Evolutionary conservation across 2,797 vertebrate species (phyloP), one percentile per base, ranked within the genome.

Genomic region (Falco columbarius): DNA sequence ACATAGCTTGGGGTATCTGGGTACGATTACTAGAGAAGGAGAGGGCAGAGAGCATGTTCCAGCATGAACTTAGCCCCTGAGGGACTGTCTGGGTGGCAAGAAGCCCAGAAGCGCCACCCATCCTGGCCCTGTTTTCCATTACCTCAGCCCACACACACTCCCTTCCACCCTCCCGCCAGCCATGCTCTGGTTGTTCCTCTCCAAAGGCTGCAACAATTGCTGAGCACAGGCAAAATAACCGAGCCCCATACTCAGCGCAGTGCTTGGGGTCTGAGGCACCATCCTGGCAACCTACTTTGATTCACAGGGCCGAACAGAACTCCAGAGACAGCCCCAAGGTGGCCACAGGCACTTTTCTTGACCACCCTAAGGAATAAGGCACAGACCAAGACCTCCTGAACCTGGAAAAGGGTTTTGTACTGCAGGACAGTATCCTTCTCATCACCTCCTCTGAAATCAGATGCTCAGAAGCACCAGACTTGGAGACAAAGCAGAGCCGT

Each of bases 101-200:
- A 22, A 94, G 94, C 95, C 92, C 90, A 93, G 87, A 96, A 94
- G 82, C 85, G 0, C 91, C 96, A 96, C 95, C 94, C 94, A 96
- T 94, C 87, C 91, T 86, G 85, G 86, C 91, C 91, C 72, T 61
- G 79, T 44, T 95, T 95, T 68, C 86, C 85, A 94, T 96, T 96
- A 89, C 94, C 91, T 95, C 96, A 96, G 94, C 94, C 95, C 91
- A 95, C 93, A 95, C 95, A 93, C 81, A 20, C 82, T 93, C 94
- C 87, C 85, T 79, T 55, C 77, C 75, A 75, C 76, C 58, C 82
- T 79, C 42, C 70, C 75, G 80, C 89, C 91, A 94, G 82, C 91
- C 89, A 40, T 3, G n/a, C 82, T 58, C 2, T 0, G 42, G 24
- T 12, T 26, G 65, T 19, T 95, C 61, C 76, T 62, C 75, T 81